Evolutionary conservation across 92 coral and sea anemone species (phyloP).

Genomic region (Pocillopora grandis): DNA sequence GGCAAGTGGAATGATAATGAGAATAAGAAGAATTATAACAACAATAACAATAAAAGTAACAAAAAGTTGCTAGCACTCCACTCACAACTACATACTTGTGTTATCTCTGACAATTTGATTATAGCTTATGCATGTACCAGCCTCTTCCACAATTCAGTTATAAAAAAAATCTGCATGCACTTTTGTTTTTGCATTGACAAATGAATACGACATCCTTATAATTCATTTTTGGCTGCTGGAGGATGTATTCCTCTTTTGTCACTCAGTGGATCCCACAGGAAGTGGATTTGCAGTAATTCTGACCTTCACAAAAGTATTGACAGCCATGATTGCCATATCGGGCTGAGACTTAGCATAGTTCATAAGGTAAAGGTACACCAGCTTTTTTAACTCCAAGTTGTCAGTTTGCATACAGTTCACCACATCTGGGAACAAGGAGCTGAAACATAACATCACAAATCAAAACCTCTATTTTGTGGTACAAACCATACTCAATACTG

Average conservation of each 20-base stretch:
- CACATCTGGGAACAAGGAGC: constrained; percentile 98
- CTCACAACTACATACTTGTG: too few relatives aligned
- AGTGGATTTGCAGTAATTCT: not conserved
- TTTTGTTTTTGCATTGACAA: not conserved
- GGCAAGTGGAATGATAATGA: too few relatives aligned
- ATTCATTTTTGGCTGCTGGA: too few relatives aligned
- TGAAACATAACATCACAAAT: not conserved
- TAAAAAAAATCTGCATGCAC: not conserved
- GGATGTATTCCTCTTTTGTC: too few relatives aligned
- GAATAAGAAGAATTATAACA: too few relatives aligned
- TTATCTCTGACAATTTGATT: too few relatives aligned
- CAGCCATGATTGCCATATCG: constrained; percentile 99
- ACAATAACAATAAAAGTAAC: too few relatives aligned
- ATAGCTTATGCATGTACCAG: not conserved
- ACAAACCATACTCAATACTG: too few relatives aligned
- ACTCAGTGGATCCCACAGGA: too few relatives aligned
- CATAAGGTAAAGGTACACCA: constrained; percentile 95
- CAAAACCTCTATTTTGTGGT: too few relatives aligned
- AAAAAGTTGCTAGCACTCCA: too few relatives aligned
- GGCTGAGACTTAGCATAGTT: constrained; percentile 99
- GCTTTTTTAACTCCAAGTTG: constrained; percentile 93
- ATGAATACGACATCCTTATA: not conserved
- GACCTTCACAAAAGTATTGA: constrained; percentile 99
- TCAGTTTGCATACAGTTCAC: constrained; percentile 99
- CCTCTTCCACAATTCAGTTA: not conserved